phyloP scores from a whole-genome alignment of 1,140 invertebrate genomes.

The Penaeus indicus region DNA sequence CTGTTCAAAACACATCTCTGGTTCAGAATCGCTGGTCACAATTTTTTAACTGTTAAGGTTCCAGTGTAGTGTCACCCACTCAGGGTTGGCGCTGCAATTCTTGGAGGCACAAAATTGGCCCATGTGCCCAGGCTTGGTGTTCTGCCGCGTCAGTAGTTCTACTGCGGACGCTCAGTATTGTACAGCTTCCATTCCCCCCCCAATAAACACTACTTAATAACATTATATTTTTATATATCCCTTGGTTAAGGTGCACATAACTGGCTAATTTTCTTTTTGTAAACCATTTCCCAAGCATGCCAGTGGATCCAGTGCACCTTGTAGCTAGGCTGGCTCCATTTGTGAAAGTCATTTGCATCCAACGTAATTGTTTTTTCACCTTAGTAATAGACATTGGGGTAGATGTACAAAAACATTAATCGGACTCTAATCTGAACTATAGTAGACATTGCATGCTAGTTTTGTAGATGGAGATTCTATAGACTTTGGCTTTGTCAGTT shows the following conservation, averaged over 20 bases:
- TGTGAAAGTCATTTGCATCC: too few species aligned
- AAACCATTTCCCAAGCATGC: too few species aligned
- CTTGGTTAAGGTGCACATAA: not conserved
- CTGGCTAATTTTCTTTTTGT: too few species aligned
- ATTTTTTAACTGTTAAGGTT: constrained; percentile 50
- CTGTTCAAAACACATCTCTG: constrained; percentile 51
- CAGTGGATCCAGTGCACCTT: too few species aligned
- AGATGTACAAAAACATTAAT: too few species aligned
- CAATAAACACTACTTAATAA: constrained; percentile 64
- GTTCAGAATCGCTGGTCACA: constrained; percentile 53
- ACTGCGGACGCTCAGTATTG: constrained; percentile 58
- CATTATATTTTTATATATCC: not conserved
- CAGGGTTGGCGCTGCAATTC: constrained; percentile 33
- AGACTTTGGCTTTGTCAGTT: too few species aligned
- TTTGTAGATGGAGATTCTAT: too few species aligned
- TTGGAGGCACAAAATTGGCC: constrained; percentile 60
- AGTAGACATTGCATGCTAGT: too few species aligned
- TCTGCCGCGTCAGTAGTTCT: constrained; percentile 40
- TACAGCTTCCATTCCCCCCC: constrained; percentile 62
- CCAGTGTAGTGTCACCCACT: constrained; percentile 32
- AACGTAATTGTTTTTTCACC: too few species aligned
- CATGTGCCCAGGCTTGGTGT: constrained; percentile 61
- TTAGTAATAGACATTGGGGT: too few species aligned
- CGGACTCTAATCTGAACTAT: too few species aligned
- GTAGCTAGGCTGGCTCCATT: too few species aligned